These are phyloP conservation scores for Tolypeutes matacus DNA, from an alignment of 2,797 vertebrate species.

Conservation along the genomic window DNA sequence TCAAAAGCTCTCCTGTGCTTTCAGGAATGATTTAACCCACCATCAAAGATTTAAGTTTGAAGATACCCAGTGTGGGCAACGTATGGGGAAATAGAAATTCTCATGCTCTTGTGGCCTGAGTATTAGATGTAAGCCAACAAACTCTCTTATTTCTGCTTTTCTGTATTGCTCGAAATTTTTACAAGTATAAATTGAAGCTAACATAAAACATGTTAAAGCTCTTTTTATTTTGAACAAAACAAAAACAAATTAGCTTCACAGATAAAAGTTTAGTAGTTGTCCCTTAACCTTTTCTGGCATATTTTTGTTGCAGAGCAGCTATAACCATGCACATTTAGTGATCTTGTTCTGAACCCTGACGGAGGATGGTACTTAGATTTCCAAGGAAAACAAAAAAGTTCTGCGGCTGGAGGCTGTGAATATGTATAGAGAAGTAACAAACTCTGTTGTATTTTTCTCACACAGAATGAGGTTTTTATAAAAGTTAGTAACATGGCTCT, in stretches of 20 bases:
- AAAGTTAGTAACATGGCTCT: slow-evolving; percentile 75
- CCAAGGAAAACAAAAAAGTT: neutral
- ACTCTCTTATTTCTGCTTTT: neutral
- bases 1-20: neutral
- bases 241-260: neutral
- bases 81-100: neutral
- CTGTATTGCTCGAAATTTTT: slow-evolving; percentile 5
- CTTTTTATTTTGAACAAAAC: slow-evolving; percentile 44
- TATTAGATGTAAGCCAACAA: neutral
- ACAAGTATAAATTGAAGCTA: neutral
- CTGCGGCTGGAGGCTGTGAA: slow-evolving; percentile 66
- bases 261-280: neutral
- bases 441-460: slow-evolving; percentile 72
- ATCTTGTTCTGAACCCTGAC: slow-evolving; percentile 63
- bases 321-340: neutral
- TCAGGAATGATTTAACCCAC: slow-evolving; percentile 7
- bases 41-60: slow-evolving; percentile 27
- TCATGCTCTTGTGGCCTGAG: neutral
- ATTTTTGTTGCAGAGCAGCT: neutral
- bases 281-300: slow-evolving; percentile 10
- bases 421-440: slow-evolving; percentile 67
- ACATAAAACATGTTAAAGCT: slow-evolving; percentile 1
- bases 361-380: neutral
- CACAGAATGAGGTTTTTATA: slow-evolving; percentile 77
- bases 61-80: neutral